Evolutionary conservation across 2,888 invertebrate species (phyloP).

Genomic region (Caenorhabditis wallacei): DNA sequence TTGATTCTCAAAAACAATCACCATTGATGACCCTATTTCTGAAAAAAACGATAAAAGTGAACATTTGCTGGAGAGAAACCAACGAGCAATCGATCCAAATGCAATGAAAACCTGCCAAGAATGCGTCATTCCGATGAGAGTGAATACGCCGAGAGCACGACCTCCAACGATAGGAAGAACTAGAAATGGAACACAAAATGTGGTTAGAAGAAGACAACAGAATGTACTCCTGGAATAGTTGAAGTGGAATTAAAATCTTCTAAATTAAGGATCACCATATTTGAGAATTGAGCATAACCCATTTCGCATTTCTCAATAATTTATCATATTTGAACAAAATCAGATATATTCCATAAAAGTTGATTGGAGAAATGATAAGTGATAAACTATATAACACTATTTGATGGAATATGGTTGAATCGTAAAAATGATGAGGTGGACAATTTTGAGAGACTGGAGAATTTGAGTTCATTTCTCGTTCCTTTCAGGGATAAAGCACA

Average conservation of each 20-base stretch:
- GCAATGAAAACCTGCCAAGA: slow-evolving; percentile 17
- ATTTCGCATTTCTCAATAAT: slow-evolving; percentile 27
- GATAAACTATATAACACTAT: slow-evolving; percentile 21
- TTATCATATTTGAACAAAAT: slow-evolving; percentile 18
- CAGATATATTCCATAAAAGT: slow-evolving; percentile 30
- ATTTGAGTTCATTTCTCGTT: neutral
- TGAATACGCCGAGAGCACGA: slow-evolving; percentile 2
- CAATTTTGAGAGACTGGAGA: neutral
- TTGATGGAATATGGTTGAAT: slow-evolving; percentile 5
- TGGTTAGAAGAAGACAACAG: slow-evolving; percentile 1
- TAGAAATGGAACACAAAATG: slow-evolving; percentile 13
- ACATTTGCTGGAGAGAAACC: neutral
- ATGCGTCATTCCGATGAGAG: neutral
- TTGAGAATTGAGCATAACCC: slow-evolving; percentile 45
- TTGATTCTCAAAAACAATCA: slow-evolving; percentile 42
- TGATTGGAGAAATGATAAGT: slow-evolving; percentile 26
- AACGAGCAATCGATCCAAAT: slow-evolving; percentile 31
- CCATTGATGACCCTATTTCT: slow-evolving; percentile 40
- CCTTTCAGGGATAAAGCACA: no score
- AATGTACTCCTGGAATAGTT: slow-evolving; percentile 14
- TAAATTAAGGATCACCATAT: slow-evolving; percentile 1
- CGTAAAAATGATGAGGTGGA: neutral
- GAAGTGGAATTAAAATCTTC: neutral
- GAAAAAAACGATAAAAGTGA: neutral
- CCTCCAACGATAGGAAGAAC: slow-evolving; percentile 30